Evolutionary conservation across 2,888 invertebrate species (phyloP).

Genomic region (Orthonychiurus folsomi): DNA sequence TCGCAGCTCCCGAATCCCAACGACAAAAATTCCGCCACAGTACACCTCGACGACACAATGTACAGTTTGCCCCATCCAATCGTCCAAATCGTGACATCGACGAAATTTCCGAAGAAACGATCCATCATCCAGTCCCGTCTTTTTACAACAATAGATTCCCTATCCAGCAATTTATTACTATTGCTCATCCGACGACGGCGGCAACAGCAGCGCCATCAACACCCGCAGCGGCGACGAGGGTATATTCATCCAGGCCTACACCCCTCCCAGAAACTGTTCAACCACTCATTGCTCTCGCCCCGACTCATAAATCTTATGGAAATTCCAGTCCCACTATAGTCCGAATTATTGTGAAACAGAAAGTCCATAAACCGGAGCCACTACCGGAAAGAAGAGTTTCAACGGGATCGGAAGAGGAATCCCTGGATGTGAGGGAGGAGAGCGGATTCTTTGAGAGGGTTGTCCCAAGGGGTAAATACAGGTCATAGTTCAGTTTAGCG

Average conservation of each 20-base stretch:
- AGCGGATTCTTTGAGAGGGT: no score
- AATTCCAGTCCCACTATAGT: background rate
- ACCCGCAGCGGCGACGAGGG: background rate
- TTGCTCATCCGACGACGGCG: no score
- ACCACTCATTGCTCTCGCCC: background rate
- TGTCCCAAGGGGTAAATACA: no score
- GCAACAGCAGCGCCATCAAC: background rate
- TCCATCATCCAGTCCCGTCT: background rate
- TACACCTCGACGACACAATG: conserved; percentile 36
- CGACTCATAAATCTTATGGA: background rate
- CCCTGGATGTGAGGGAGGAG: no score
- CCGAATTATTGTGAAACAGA: conserved; percentile 6
- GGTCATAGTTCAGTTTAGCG: no score
- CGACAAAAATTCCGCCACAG: conserved; percentile 38
- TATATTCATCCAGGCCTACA: background rate
- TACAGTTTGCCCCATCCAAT: conserved; percentile 33
- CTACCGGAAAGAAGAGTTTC: background rate
- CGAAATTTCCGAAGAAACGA: background rate
- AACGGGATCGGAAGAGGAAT: background rate
- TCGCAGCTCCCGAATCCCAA: conserved; percentile 18
- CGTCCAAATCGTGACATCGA: background rate
- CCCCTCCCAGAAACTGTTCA: background rate
- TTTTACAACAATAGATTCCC: background rate
- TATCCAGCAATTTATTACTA: no score
- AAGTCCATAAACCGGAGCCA: no score